phyloP scores from a whole-genome alignment of 1,140 invertebrate genomes.

The Magallana angulata region DNA sequence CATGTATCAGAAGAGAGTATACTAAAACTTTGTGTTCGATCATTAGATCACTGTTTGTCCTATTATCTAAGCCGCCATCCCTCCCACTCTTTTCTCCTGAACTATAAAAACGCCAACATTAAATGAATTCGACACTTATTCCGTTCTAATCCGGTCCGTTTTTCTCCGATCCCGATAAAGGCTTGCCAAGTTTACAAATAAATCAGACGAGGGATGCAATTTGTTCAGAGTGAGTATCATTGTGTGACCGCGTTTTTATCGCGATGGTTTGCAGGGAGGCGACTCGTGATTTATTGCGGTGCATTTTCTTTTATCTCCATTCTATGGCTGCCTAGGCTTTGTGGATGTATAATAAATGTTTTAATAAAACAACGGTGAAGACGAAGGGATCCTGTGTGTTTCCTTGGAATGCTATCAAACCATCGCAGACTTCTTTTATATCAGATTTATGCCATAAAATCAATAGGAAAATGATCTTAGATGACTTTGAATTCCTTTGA shows the following conservation, averaged over 20 bases:
- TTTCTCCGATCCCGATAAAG: background rate
- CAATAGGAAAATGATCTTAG: background rate
- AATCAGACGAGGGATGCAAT: background rate
- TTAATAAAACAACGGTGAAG: slow-evolving; percentile 14
- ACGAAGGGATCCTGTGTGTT: background rate
- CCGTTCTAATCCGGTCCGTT: slow-evolving; percentile 4
- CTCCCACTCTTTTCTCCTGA: background rate
- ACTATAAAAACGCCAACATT: too few species aligned
- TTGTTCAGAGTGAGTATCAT: background rate
- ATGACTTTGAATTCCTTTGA: background rate
- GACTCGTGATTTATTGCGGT: slow-evolving; percentile 2
- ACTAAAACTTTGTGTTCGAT: too few species aligned
- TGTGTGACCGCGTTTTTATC: background rate
- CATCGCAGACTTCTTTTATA: slow-evolving; percentile 2
- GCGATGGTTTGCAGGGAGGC: background rate
- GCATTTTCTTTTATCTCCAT: background rate
- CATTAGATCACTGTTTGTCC: too few species aligned
- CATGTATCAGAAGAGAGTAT: too few species aligned
- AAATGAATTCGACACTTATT: background rate
- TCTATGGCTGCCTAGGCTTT: background rate
- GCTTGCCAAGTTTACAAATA: slow-evolving; percentile 16
- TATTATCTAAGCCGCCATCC: background rate
- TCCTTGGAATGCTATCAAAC: slow-evolving; percentile 18
- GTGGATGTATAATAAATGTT: slow-evolving; percentile 12
- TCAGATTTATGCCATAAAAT: background rate